Evolutionary conservation across 2,113 vertebrate genomes (phyloP).

Genomic region (Halcyon malimbica): DNA sequence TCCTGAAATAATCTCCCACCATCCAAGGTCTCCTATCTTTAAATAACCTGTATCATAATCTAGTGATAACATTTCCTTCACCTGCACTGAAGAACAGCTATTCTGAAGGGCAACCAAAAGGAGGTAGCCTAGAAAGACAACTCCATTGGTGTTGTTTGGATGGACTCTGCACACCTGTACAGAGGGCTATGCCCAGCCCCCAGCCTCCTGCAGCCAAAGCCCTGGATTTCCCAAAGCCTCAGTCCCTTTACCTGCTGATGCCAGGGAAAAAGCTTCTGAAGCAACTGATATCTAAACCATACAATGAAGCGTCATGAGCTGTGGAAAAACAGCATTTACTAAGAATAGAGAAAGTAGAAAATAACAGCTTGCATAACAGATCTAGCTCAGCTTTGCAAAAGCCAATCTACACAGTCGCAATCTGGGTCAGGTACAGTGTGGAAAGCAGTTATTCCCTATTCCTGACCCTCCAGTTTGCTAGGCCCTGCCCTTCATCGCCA

Average conservation of each 20-base stretch:
- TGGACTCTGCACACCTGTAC: accelerated
- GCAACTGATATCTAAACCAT: neutral
- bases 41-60: neutral
- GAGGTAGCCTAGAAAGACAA: neutral
- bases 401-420: neutral
- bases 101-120: neutral
- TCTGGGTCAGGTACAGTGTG: neutral
- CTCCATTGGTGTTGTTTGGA: neutral
- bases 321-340: neutral
- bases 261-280: neutral
- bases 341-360: slow-evolving; percentile 35
- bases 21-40: neutral
- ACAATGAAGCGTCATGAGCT: neutral
- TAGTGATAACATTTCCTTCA: neutral
- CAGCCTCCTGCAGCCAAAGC: neutral
- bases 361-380: slow-evolving; percentile 35
- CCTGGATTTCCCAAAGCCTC: neutral
- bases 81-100: neutral
- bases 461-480: neutral
- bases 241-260: neutral
- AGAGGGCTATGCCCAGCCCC: neutral
- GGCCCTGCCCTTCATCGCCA: neutral
- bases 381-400: slow-evolving; percentile 10
- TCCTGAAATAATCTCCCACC: neutral
- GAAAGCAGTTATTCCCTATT: neutral